These are phyloP conservation scores for Chalcosyrphus nemorum DNA, from an alignment of 2,888 invertebrate genomes.

Conservation along the genomic window DNA sequence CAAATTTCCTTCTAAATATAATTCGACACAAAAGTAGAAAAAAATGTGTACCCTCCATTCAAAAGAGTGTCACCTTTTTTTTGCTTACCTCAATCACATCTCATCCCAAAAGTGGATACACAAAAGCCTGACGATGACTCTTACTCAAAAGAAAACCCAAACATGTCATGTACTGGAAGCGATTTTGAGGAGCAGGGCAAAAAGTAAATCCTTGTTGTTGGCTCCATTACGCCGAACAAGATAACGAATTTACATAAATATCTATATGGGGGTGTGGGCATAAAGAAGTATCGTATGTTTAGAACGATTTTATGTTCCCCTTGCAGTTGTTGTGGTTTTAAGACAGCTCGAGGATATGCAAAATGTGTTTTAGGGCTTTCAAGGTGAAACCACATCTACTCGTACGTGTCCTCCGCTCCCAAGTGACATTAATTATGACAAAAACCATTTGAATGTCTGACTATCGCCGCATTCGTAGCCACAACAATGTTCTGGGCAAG, in stretches of 20 bases:
- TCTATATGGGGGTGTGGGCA: not conserved
- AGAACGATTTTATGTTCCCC: conserved; percentile 2
- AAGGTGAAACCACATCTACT: conserved; percentile 1
- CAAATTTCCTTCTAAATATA: conserved; percentile 16
- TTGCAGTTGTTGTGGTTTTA: not conserved
- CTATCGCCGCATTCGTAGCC: not conserved
- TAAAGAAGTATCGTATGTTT: not conserved
- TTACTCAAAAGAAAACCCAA: not conserved
- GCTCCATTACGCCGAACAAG: conserved; percentile 50
- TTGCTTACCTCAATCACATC: not conserved
- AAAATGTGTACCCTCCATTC: not conserved
- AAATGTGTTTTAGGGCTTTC: conserved; percentile 17
- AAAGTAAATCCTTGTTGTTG: conserved; percentile 55
- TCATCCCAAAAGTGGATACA: not conserved
- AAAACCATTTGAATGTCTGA: conserved; percentile 40
- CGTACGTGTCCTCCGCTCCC: not conserved
- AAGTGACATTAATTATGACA: conserved; percentile 45
- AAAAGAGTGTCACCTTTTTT: conserved; percentile 30
- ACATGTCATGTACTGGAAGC: conserved; percentile 15
- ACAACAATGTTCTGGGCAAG: conserved; percentile 20
- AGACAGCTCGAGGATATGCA: conserved; percentile 11
- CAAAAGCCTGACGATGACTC: not conserved
- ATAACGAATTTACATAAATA: conserved; percentile 58
- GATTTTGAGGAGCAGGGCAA: conserved; percentile 28
- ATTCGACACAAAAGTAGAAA: not conserved